phyloP scores from a whole-genome alignment of 1,140 invertebrate species.

The Saccostrea echinata region DNA sequence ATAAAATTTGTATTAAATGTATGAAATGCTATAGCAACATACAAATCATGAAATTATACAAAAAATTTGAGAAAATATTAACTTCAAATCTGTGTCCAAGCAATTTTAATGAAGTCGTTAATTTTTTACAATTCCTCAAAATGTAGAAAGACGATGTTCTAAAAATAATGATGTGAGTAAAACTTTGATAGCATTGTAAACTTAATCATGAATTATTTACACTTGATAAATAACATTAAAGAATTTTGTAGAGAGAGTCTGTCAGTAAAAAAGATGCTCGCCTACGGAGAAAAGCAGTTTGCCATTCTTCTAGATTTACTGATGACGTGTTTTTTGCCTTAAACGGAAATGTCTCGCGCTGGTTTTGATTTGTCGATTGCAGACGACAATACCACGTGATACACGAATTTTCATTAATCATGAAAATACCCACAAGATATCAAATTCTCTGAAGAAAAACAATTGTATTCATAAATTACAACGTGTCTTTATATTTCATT shows the following conservation, averaged over 20 bases:
- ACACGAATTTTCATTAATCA: constrained; percentile 10
- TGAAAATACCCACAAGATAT: constrained; percentile 23
- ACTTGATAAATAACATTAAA: constrained; percentile 11
- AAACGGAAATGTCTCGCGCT: constrained; percentile 10
- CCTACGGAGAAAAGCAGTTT: constrained; percentile 4
- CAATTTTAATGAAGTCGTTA: too few relatives aligned
- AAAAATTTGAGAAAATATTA: too few relatives aligned
- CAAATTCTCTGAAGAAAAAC: constrained; percentile 26
- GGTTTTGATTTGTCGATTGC: constrained; percentile 9
- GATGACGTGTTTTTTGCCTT: constrained; percentile 19
- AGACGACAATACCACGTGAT: not conserved
- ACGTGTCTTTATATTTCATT: constrained; percentile 20
- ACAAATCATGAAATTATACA: too few relatives aligned
- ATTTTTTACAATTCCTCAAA: not conserved
- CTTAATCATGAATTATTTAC: constrained; percentile 14
- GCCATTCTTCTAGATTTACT: constrained; percentile 9
- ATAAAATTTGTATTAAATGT: too few relatives aligned
- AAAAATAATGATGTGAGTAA: not conserved
- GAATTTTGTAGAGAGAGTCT: not conserved
- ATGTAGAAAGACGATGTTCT: not conserved
- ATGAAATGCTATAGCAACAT: too few relatives aligned
- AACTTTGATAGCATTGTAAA: not conserved
- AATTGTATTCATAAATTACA: constrained; percentile 16
- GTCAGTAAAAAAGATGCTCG: not conserved
- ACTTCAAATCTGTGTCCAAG: too few relatives aligned